A percentile compares a stretch with the other conserved stretches of the same genome.
phyloP scores from a whole-genome alignment of 2,113 vertebrate genomes.

The Hucho hucho region DNA sequence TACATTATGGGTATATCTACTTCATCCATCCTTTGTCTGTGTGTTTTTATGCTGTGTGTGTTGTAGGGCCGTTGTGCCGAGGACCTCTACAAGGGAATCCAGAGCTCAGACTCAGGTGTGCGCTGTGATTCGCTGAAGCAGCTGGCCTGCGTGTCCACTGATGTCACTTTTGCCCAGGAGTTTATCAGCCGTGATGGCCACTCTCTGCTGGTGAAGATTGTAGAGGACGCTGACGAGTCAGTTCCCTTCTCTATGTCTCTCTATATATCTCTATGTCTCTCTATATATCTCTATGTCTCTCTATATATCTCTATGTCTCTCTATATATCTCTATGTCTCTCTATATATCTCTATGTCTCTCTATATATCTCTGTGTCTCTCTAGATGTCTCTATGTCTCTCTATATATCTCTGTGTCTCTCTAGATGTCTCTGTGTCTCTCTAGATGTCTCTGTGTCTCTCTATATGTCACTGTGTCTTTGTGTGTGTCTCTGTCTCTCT shows the following conservation, averaged over 20 bases:
- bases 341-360: not conserved
- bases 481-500: not conserved
- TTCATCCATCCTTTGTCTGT: not conserved
- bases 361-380: not conserved
- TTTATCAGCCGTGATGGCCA: constrained; percentile 93
- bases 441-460: too few species aligned
- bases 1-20: not conserved
- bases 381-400: not conserved
- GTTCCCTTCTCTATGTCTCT: constrained; percentile 47
- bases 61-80: constrained; percentile 89
- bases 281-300: not conserved
- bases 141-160: constrained; percentile 82
- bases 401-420: too few species aligned
- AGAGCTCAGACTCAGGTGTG: constrained; percentile 80
- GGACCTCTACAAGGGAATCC: constrained; percentile 80
- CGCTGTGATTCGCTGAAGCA: constrained; percentile 87
- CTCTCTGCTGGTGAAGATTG: constrained; percentile 83
- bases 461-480: not conserved
- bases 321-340: not conserved
- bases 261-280: too few species aligned
- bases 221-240: constrained; percentile 90
- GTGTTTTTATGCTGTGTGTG: constrained; percentile 27
- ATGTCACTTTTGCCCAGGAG: constrained; percentile 93
- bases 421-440: too few species aligned
- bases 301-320: not conserved